These are phyloP conservation scores for Drosophila infuscata DNA, from an alignment of 2,888 invertebrate species.

Conservation along the genomic window DNA sequence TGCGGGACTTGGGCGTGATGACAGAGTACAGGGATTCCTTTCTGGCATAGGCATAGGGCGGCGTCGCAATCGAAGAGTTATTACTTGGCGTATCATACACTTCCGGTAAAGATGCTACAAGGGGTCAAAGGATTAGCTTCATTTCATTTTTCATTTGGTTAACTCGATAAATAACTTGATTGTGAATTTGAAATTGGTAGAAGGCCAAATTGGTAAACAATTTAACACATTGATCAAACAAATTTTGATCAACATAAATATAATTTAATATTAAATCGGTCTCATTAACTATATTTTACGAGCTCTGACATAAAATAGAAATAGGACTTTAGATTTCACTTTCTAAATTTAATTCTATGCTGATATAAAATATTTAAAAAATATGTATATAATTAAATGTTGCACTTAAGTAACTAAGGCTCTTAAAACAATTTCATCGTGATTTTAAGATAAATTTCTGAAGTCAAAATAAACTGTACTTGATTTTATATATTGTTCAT, in stretches of 20 bases:
- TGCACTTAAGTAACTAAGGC: too few species aligned
- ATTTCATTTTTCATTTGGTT: background rate
- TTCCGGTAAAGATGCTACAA: slow-evolving; percentile 70
- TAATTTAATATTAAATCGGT: background rate
- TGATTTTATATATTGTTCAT: too few species aligned
- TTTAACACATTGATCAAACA: background rate
- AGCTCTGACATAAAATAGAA: background rate
- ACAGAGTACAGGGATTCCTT: slow-evolving; percentile 84
- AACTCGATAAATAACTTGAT: slow-evolving; percentile 32
- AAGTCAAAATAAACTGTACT: too few species aligned
- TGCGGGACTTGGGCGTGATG: slow-evolving; percentile 82
- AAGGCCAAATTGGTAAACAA: background rate
- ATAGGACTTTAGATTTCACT: background rate
- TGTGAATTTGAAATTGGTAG: background rate
- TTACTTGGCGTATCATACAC: slow-evolving; percentile 84
- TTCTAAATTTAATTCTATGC: background rate
- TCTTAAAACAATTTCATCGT: too few species aligned
- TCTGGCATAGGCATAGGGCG: slow-evolving; percentile 83
- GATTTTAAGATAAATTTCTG: background rate
- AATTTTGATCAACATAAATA: background rate
- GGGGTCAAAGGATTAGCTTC: background rate
- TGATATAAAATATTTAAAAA: too few species aligned
- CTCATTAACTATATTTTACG: background rate
- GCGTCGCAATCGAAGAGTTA: slow-evolving; percentile 77
- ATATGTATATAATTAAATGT: too few species aligned